A percentile compares a stretch with the other conserved stretches of the same genome.
Conservation (phyloP, 1,140 invertebrate species). For the Drosophila bocki region DNA sequence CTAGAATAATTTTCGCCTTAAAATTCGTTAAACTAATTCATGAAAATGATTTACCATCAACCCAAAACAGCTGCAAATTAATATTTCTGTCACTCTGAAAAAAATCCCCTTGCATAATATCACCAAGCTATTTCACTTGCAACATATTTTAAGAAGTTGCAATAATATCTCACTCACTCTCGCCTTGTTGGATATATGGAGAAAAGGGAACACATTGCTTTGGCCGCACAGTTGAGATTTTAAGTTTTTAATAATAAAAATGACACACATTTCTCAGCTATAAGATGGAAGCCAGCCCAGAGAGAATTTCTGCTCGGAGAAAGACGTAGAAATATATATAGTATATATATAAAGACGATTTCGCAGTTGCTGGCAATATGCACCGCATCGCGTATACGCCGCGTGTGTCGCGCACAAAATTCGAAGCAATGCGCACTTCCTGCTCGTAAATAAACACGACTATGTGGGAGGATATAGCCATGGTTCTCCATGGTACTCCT, state of each 20-base stretch:
- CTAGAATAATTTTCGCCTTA: not conserved
- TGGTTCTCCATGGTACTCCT: conserved; percentile 4
- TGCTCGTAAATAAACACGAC: conserved; percentile 65
- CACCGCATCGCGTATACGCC: conserved; percentile 40
- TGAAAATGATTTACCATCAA: not conserved
- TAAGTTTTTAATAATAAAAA: conserved; percentile 82
- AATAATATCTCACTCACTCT: conserved; percentile 27
- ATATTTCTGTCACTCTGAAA: not conserved
- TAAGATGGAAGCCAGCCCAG: conserved; percentile 18
- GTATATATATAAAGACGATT: conserved; percentile 66
- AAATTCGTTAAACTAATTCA: not conserved
- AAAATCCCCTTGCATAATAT: conserved; percentile 24
- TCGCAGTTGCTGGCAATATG: conserved; percentile 43
- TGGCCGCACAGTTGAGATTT: conserved; percentile 54
- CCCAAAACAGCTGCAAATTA: not conserved
- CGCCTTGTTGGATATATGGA: conserved; percentile 7
- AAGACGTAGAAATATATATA: conserved; percentile 17
- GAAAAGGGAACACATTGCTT: conserved; percentile 44
- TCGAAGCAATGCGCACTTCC: conserved; percentile 59
- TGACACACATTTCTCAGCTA: conserved; percentile 68
- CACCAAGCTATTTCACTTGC: conserved; percentile 34
- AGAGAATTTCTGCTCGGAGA: conserved; percentile 27
- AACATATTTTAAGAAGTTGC: conserved; percentile 28
- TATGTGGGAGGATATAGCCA: conserved; percentile 34
- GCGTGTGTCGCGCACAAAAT: conserved; percentile 25